Conservation (phyloP, 1,140 invertebrate species). For the Thaumetopoea pityocampa region DNA sequence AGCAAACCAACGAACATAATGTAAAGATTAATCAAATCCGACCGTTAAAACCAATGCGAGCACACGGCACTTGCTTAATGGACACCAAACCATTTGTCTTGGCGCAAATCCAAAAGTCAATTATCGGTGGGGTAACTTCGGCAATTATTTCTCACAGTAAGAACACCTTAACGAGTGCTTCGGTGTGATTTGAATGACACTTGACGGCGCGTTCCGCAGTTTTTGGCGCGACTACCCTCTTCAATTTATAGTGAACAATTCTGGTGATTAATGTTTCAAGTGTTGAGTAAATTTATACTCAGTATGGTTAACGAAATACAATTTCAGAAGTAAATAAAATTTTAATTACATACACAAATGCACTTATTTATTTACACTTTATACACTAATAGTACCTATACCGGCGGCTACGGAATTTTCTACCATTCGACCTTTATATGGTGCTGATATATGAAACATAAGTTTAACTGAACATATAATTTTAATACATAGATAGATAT, state of each 20-base stretch:
- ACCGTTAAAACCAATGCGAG: not conserved
- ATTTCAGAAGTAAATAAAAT: too few relatives aligned
- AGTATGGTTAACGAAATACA: too few relatives aligned
- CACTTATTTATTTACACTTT: too few relatives aligned
- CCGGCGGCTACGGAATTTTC: too few relatives aligned
- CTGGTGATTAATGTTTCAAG: slow-evolving; percentile 23
- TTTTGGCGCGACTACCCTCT: slow-evolving; percentile 42
- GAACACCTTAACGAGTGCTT: slow-evolving; percentile 57
- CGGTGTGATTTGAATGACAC: slow-evolving; percentile 42
- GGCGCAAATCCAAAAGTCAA: slow-evolving; percentile 59
- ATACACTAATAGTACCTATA: too few relatives aligned
- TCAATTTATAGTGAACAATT: slow-evolving; percentile 39
- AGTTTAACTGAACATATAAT: too few relatives aligned
- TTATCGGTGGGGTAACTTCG: slow-evolving; percentile 50
- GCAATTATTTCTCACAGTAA: slow-evolving; percentile 61
- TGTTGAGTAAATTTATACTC: too few relatives aligned
- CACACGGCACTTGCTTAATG: not conserved
- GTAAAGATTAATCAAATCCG: slow-evolving; percentile 3
- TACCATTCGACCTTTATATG: too few relatives aligned
- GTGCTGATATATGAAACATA: too few relatives aligned
- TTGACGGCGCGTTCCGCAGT: slow-evolving; percentile 32
- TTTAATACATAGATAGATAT: too few relatives aligned
- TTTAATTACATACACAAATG: too few relatives aligned
- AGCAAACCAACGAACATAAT: not conserved
- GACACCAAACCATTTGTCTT: slow-evolving; percentile 39